phyloP scores from a whole-genome alignment of 2,797 vertebrate genomes.

The Cygnus olor region DNA sequence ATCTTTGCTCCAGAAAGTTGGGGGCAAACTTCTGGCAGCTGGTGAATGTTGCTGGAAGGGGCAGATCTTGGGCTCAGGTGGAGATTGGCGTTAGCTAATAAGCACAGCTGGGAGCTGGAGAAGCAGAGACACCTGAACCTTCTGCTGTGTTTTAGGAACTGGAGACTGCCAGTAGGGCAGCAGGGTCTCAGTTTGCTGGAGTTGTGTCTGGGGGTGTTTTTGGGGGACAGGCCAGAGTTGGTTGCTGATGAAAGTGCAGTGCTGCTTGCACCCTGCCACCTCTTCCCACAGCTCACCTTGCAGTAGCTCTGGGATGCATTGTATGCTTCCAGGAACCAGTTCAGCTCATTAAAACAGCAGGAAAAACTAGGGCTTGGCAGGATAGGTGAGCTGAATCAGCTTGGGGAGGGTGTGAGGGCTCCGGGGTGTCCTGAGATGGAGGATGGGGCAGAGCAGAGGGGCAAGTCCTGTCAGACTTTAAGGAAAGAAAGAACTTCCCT shows the following conservation, averaged over 20 bases:
- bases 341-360: neutral
- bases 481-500: neutral
- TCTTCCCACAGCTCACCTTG: neutral
- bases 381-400: neutral
- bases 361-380: neutral
- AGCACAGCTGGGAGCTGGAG: neutral
- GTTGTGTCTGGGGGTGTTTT: neutral
- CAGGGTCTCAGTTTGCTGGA: neutral
- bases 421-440: neutral
- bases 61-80: neutral
- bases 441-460: neutral
- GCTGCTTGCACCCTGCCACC: neutral
- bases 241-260: neutral
- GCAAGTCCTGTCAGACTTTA: neutral
- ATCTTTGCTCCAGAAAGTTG: neutral
- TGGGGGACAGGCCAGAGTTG: rapidly evolving
- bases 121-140: neutral
- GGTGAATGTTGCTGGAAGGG: neutral
- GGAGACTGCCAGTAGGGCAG: neutral
- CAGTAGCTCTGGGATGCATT: neutral
- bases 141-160: neutral
- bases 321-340: neutral
- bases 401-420: neutral
- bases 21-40: neutral
- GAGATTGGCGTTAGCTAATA: neutral